Evolutionary conservation across 2,797 vertebrate species (phyloP).

Genomic region (Myioborus melanocephalus): DNA sequence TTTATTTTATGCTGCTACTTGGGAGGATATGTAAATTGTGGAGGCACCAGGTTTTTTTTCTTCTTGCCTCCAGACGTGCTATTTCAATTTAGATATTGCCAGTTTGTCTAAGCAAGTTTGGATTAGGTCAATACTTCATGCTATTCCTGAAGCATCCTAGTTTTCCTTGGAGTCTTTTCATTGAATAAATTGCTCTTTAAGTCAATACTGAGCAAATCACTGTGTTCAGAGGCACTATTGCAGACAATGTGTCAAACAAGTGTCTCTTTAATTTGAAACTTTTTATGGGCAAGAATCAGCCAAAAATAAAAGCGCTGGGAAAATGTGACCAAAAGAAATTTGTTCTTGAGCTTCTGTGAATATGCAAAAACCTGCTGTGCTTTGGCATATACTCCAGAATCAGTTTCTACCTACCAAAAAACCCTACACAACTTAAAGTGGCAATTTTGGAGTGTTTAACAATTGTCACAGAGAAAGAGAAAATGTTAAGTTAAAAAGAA

Average conservation of each 20-base stretch:
- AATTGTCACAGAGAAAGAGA: not conserved
- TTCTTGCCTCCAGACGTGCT: slow-evolving; percentile 43
- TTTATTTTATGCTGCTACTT: not conserved
- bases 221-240: not conserved
- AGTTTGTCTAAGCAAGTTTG: slow-evolving; percentile 37
- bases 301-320: not conserved
- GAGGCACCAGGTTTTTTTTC: slow-evolving; percentile 18
- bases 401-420: not conserved
- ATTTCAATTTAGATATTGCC: slow-evolving; percentile 26
- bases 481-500: not conserved
- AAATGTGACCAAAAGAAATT: not conserved
- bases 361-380: not conserved
- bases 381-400: not conserved
- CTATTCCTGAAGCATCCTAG: slow-evolving; percentile 7
- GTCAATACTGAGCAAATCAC: slow-evolving; percentile 40
- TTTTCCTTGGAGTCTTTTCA: slow-evolving; percentile 27
- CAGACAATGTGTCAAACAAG: slow-evolving; percentile 11
- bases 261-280: slow-evolving; percentile 9
- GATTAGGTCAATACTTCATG: slow-evolving; percentile 41
- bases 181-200: slow-evolving; percentile 15
- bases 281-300: not conserved
- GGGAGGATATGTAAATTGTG: slow-evolving; percentile 36
- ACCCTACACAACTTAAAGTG: not conserved
- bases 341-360: not conserved
- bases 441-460: not conserved